A percentile compares a stretch with the other conserved stretches of the same genome.
Conservation (phyloP, 2,888 invertebrate genomes). For the Drosophila neonasuta region DNA sequence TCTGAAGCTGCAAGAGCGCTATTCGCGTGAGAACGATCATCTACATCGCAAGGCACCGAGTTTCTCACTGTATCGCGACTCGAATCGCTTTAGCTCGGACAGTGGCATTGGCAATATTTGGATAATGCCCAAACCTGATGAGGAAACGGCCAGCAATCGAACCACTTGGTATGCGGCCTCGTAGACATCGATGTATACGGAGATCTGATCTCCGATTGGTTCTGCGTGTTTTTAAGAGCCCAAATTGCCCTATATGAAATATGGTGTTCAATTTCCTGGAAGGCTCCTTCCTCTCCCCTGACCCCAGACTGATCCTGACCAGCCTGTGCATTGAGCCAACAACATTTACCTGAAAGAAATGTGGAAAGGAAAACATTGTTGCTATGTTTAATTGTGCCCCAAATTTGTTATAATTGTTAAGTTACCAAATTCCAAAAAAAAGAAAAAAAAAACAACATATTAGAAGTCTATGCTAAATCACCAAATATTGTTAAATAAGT, state of each 20-base stretch:
- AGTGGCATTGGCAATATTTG: conserved; percentile 81
- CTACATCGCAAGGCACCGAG: conserved; percentile 78
- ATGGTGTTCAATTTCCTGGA: neutral
- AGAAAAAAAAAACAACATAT: neutral
- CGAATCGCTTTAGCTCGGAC: conserved; percentile 81
- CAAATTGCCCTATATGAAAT: neutral
- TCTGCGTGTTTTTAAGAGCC: neutral
- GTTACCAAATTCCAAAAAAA: conserved; percentile 14
- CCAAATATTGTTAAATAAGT: conserved; percentile 65
- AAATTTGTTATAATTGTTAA: conserved; percentile 27
- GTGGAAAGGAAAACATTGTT: conserved; percentile 4
- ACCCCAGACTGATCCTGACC: conserved; percentile 14
- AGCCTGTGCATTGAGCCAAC: conserved; percentile 29
- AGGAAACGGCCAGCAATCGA: conserved; percentile 68
- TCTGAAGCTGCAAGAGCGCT: conserved; percentile 77
- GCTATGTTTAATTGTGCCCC: conserved; percentile 6
- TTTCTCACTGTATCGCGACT: conserved; percentile 79
- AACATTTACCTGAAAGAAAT: conserved; percentile 2
- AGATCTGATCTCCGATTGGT: neutral
- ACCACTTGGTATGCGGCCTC: conserved; percentile 81
- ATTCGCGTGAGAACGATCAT: conserved; percentile 77
- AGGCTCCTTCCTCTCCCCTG: neutral
- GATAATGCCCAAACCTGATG: conserved; percentile 77
- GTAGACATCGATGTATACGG: conserved; percentile 18
- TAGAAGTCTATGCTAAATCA: conserved; percentile 60